Conservation (phyloP, 1,140 invertebrate species). For the Antheraea mylitta region DNA sequence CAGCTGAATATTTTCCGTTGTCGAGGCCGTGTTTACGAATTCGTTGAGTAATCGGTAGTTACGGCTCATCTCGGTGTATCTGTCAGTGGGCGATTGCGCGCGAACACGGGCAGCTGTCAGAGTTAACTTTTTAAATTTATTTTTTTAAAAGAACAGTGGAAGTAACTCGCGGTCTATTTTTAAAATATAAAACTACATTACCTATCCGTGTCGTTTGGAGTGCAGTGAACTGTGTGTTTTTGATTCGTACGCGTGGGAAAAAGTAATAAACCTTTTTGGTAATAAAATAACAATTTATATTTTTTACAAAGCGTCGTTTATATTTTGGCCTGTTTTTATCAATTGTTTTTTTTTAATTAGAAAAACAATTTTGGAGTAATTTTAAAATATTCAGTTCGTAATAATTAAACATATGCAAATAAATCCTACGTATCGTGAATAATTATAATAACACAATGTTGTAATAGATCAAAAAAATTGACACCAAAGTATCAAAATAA, state of each 20-base stretch:
- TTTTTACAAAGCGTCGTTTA: constrained; percentile 9
- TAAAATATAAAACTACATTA: constrained; percentile 38
- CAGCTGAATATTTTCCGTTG: constrained; percentile 13
- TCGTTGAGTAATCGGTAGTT: constrained; percentile 17
- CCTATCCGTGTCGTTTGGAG: constrained; percentile 31
- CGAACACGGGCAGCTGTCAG: constrained; percentile 37
- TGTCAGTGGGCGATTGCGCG: constrained; percentile 42
- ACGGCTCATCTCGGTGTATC: constrained; percentile 14
- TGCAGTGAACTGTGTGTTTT: constrained; percentile 47
- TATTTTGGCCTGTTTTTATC: background rate
- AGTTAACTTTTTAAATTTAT: constrained; percentile 31
- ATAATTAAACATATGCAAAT: too few species aligned
- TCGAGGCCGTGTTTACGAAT: constrained; percentile 4
- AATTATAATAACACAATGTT: too few species aligned
- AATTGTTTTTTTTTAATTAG: too few species aligned
- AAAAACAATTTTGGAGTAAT: too few species aligned
- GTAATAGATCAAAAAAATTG: too few species aligned
- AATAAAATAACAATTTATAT: background rate
- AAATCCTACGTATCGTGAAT: too few species aligned
- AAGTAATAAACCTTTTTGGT: constrained; percentile 13
- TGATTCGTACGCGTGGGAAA: constrained; percentile 12
- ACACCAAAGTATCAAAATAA: too few species aligned
- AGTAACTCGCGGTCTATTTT: constrained; percentile 38
- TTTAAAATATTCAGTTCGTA: too few species aligned
- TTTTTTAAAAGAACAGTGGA: constrained; percentile 23